Percentiles rank a stretch among this genome's conserved stretches.
Evolutionary conservation across 2,797 vertebrate species (phyloP).

Genomic region (Semotilus atromaculatus): DNA sequence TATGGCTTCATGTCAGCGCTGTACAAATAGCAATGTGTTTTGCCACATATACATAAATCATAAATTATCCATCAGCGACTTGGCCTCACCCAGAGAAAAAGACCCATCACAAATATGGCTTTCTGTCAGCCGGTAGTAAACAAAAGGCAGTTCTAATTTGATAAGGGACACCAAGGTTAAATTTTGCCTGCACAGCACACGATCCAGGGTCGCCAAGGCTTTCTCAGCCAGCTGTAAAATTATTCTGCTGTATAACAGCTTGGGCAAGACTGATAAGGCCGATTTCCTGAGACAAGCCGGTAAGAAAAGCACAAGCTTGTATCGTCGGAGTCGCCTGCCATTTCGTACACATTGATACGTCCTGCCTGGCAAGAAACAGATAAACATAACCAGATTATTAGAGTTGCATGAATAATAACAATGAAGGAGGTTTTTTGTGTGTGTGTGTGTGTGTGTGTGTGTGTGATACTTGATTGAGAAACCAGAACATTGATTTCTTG

Average conservation of each 20-base stretch:
- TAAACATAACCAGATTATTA: slow-evolving; percentile 24
- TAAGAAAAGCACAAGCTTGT: slow-evolving; percentile 34
- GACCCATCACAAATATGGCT: slow-evolving; percentile 27
- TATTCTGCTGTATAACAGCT: slow-evolving; percentile 48
- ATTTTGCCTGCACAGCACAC: slow-evolving; percentile 43
- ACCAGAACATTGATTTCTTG: neutral
- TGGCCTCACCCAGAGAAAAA: slow-evolving; percentile 35
- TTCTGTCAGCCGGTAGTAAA: slow-evolving; percentile 48
- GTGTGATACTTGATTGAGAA: slow-evolving; percentile 3
- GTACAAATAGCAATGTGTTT: slow-evolving; percentile 42
- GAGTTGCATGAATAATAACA: neutral
- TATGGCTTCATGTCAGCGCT: slow-evolving; percentile 14
- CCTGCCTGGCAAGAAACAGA: slow-evolving; percentile 38
- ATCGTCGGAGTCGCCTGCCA: slow-evolving; percentile 21
- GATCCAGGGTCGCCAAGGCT: slow-evolving; percentile 46
- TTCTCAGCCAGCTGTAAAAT: slow-evolving; percentile 48
- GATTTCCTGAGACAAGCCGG: slow-evolving; percentile 41
- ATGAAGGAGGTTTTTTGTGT: neutral
- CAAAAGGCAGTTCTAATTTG: slow-evolving; percentile 56
- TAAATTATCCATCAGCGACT: slow-evolving; percentile 42
- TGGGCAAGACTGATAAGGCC: slow-evolving; percentile 49
- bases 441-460: neutral
- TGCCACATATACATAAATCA: slow-evolving; percentile 49
- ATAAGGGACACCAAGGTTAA: slow-evolving; percentile 52
- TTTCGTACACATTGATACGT: slow-evolving; percentile 15